Evolutionary conservation across 1,140 invertebrate species (phyloP), one percentile per base, ranked within the genome.

Genomic region (Contarinia nasturtii): DNA sequence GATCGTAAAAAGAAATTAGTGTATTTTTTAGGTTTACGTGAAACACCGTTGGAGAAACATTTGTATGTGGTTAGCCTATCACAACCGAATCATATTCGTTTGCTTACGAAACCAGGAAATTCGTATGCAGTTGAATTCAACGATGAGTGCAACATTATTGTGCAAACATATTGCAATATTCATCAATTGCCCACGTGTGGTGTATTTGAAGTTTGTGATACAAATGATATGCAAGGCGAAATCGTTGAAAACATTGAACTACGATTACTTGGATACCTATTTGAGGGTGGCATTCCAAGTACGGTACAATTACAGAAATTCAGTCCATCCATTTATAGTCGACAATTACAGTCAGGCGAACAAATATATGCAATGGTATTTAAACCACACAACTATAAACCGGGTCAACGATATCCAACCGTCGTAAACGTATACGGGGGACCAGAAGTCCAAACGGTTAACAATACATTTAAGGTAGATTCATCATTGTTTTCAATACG

Each of bases 341-440:
- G 79, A 52, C 71, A 75, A 55, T 74, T 84, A 48, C 73, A 71
- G 49, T 76, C 75, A 12, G 86, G 82, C 21, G 77, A 83, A 47
- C 71, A 75, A 2, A 69, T 92, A 36, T 90, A 91, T 63, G 88
- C 88, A 3, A 89, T 95, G 80, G 78, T 95, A 44, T 94, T 93
- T 64, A 82, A 86, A 54, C 90, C 90, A 0, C 77, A 82, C 54
- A 79, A 81, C 61, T 84, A 79, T 54, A 71, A 80, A 55, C 61
- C 73, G 7, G 82, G 79, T 10, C 66, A 74, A 33, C 85, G 86
- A 50, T 94, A 94, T 69, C 94, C 95, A 1, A 93, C 91, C 1
- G 80, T 98, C 47, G 70, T 98, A 14, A 91, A 95, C 64, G 86
- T 99, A 15, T 98, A 99, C 64, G 95, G 92, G 20, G 94, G 95